Base-by-base conservation (phyloP, 1,140 invertebrate species). In the Drosophila persimilis region DNA sequence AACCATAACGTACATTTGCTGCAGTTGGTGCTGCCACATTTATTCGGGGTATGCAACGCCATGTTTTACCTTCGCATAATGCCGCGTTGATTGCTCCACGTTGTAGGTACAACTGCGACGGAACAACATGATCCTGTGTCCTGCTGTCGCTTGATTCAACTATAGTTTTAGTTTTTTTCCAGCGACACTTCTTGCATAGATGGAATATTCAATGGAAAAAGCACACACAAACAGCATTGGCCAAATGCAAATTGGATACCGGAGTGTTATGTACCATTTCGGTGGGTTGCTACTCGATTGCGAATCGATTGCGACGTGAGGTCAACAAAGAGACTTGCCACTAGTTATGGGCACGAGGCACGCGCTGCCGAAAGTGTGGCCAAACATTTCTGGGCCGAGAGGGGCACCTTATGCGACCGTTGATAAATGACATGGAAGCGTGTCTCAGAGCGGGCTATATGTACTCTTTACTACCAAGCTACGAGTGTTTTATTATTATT, bases 1-100 rank as follows among this genome's bases (percentile, higher is more conserved):
- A 26, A 26, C 24, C 24, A 26, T 26, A 26, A 26, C 77, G 81
- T 84, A 80, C 65, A 66, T 58, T 67, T 64, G 75, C 55, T 64
- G 39, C 31, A 9, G 31, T 9, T 43, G 55, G 56, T 62, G 73
- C 67, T 51, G 43, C 35, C 46, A 53, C 54, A 56, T 45, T 67
- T 76, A 65, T 51, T 46, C 44, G 22, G 65, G 47, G 47, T 41
- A 39, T 73, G 59, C 70, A 70, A 55, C 62, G 76, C 76, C 75
- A 65, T 86, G 67, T 53, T 78, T 81, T 90, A 90, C 86, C 86
- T 90, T 90, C 86, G 78, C 81, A 90, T 88, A 90, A 77, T 83
- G 81, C 75, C 79, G 81, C 76, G 83, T 88, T 79, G 86, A 90
- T 81, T 90, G 78, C 71, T 90, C 79, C 88, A 90, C 86, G 79